Percentiles rank a stretch among this genome's conserved stretches.
phyloP scores from a whole-genome alignment of 92 coral and sea anemone species.

The Epizoanthus fatuus region DNA sequence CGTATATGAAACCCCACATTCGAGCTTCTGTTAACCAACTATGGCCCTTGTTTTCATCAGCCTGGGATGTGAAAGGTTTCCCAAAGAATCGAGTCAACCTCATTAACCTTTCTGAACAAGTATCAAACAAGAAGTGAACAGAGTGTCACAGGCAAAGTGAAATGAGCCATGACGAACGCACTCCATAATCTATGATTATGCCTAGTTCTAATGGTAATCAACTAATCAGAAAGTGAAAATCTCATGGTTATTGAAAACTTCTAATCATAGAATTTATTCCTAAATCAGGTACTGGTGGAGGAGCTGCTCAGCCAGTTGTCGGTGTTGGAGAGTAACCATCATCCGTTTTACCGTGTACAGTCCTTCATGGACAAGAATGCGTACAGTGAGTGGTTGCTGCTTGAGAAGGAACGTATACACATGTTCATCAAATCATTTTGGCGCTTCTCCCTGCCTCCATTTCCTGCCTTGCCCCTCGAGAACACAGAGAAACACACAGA shows the following conservation, averaged over 20 bases:
- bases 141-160: too few relatives aligned
- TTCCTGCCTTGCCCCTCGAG: constrained; percentile 72
- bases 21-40: too few relatives aligned
- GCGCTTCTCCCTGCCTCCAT: constrained; percentile 75
- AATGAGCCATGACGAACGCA: too few relatives aligned
- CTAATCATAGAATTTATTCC: not conserved
- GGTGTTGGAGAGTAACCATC: constrained; percentile 78
- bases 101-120: too few relatives aligned
- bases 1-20: too few relatives aligned
- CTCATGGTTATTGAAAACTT: not conserved
- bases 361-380: constrained; percentile 91
- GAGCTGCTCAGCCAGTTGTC: constrained; percentile 79
- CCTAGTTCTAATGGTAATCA: too few relatives aligned
- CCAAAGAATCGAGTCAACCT: too few relatives aligned
- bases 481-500: constrained; percentile 77
- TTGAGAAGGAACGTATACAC: constrained; percentile 79
- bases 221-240: not conserved
- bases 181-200: too few relatives aligned
- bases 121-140: too few relatives aligned
- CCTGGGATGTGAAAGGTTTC: too few relatives aligned
- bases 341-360: constrained; percentile 90
- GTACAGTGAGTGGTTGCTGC: constrained; percentile 83
- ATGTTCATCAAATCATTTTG: constrained; percentile 77
- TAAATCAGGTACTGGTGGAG: constrained; percentile 76
- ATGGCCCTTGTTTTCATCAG: too few relatives aligned